These are phyloP conservation scores for Ochropleura leucogaster DNA, from an alignment of 2,888 invertebrate species.

Conservation along the genomic window DNA sequence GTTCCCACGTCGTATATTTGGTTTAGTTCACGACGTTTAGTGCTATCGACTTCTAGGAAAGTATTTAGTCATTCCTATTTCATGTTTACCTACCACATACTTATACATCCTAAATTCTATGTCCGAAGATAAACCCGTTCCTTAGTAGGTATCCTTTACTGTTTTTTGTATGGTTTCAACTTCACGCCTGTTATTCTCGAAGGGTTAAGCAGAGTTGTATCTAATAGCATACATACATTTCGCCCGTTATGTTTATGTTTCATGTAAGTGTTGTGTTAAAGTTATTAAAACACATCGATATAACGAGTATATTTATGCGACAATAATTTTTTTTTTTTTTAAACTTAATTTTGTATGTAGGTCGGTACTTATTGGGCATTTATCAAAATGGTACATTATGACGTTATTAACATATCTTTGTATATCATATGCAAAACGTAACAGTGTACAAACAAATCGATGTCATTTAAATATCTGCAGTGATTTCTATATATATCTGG, in stretches of 20 bases:
- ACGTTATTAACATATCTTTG: constrained; percentile 25
- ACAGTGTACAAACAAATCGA: constrained; percentile 39
- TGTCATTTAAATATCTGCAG: constrained; percentile 59
- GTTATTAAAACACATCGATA: background rate
- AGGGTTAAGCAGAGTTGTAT: no score
- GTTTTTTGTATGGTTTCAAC: background rate
- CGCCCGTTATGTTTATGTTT: no score
- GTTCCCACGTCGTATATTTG: constrained; percentile 50
- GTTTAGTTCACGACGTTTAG: constrained; percentile 41
- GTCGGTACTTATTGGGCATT: background rate
- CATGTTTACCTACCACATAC: constrained; percentile 16
- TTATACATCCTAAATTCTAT: background rate
- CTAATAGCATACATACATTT: no score
- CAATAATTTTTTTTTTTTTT: background rate
- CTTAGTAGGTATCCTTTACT: background rate
- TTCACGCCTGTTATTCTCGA: no score
- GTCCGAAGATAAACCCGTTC: background rate
- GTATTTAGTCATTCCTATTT: constrained; percentile 40
- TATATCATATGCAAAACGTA: constrained; percentile 20
- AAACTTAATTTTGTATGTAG: background rate
- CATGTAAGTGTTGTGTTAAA: no score
- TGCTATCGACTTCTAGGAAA: constrained; percentile 45
- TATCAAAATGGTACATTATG: constrained; percentile 26
- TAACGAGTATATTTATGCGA: background rate
- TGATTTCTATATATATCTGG: constrained; percentile 69